Evolutionary conservation across 92 coral and sea anemone species (phyloP).

Genomic region (Isaurus tuberculatus): DNA sequence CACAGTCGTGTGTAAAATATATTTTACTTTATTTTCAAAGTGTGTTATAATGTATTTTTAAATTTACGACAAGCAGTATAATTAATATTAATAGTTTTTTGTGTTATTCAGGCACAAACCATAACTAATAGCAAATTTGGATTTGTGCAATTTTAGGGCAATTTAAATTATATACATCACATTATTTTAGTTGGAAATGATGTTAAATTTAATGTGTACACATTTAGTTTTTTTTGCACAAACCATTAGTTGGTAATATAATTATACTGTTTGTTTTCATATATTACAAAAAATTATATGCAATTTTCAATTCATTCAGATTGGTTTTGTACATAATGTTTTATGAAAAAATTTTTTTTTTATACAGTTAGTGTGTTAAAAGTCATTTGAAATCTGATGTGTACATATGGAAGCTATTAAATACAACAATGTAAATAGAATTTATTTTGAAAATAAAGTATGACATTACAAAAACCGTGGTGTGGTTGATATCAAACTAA

Average conservation of each 20-base stretch:
- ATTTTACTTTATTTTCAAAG: constrained; percentile 10
- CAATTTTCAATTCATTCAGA: not conserved
- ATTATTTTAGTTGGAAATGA: not conserved
- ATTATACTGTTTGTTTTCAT: not conserved
- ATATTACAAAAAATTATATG: not conserved
- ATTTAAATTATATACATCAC: not conserved
- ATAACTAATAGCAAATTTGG: not conserved
- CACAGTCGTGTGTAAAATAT: not conserved
- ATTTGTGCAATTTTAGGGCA: too few species aligned
- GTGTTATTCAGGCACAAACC: not conserved
- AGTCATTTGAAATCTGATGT: constrained; percentile 10
- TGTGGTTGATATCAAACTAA: too few species aligned
- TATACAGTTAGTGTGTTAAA: constrained; percentile 9
- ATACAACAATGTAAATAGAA: constrained; percentile 30
- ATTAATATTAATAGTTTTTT: not conserved
- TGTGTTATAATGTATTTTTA: not conserved
- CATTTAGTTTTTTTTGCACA: not conserved
- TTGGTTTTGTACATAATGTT: constrained; percentile 41
- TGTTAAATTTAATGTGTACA: too few species aligned
- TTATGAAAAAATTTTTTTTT: constrained; percentile 14
- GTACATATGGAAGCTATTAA: constrained; percentile 27
- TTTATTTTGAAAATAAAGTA: constrained; percentile 43
- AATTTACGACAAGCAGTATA: not conserved
- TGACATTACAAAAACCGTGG: not conserved
- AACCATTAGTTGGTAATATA: not conserved